These are phyloP conservation scores for Rhamphomyia laevipes DNA, from an alignment of 2,888 invertebrate species.

Conservation along the genomic window DNA sequence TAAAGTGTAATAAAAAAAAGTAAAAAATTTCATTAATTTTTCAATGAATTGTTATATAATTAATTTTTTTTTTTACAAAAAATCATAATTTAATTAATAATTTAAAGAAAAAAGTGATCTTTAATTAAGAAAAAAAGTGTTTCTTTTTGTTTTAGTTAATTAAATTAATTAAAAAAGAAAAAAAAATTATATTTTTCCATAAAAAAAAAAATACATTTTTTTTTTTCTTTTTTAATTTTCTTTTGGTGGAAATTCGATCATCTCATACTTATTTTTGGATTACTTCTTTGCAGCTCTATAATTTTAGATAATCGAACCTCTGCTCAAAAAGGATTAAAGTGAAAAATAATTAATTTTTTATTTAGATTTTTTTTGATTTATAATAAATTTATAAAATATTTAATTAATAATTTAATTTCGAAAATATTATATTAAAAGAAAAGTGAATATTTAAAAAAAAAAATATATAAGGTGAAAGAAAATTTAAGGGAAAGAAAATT, in stretches of 20 bases:
- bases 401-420: too few species aligned
- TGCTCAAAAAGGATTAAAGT: too few species aligned
- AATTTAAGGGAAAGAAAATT: neutral
- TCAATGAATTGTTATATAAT: neutral
- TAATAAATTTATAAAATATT: too few species aligned
- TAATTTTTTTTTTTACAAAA: slow-evolving; percentile 33
- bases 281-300: too few species aligned
- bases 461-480: too few species aligned
- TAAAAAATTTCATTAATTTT: too few species aligned
- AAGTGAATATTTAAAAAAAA: too few species aligned
- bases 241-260: neutral
- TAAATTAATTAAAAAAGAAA: slow-evolving; percentile 9
- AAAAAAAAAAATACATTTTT: neutral
- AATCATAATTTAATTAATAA: slow-evolving; percentile 30
- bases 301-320: too few species aligned
- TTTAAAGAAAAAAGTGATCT: slow-evolving; percentile 25
- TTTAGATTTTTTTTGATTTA: too few species aligned
- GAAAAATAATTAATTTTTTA: too few species aligned
- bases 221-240: neutral
- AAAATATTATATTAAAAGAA: too few species aligned
- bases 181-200: slow-evolving; percentile 6
- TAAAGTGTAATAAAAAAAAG: slow-evolving; percentile 21
- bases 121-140: slow-evolving; percentile 38
- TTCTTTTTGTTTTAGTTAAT: slow-evolving; percentile 36
- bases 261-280: slow-evolving; percentile 1